Conservation (phyloP, 2,888 invertebrate genomes). For the Cynaeus angustus region DNA sequence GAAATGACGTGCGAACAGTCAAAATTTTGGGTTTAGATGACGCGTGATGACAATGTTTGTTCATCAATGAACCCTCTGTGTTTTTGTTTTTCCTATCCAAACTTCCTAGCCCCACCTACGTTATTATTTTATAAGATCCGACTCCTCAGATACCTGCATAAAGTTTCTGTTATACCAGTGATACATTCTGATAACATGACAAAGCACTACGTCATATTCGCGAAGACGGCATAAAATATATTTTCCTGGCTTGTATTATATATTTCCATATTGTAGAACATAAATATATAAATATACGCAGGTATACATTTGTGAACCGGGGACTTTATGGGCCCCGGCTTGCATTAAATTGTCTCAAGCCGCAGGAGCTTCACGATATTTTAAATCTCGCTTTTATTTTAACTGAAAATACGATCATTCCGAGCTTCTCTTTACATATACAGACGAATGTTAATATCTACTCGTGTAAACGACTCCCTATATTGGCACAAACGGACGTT, state of each 20-base stretch:
- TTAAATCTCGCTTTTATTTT: conserved; percentile 66
- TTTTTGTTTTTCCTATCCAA: no score
- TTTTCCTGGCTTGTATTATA: conserved; percentile 66
- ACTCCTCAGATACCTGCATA: conserved; percentile 48
- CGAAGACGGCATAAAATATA: conserved; percentile 61
- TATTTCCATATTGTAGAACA: conserved; percentile 70
- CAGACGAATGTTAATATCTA: conserved; percentile 62
- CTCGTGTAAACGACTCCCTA: conserved; percentile 64
- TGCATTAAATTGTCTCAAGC: conserved; percentile 68
- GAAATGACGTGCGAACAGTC: no score
- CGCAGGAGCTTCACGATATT: conserved; percentile 61
- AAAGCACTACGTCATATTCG: conserved; percentile 64
- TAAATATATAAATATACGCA: conserved; percentile 70
- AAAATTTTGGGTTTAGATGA: no score
- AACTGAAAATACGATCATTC: conserved; percentile 63
- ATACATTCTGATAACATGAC: conserved; percentile 63
- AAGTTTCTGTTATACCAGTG: conserved; percentile 51
- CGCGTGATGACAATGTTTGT: no score
- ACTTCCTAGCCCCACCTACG: conserved; percentile 2
- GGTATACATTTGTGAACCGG: conserved; percentile 67
- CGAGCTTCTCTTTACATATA: conserved; percentile 53
- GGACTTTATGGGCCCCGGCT: conserved; percentile 67
- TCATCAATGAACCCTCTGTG: no score
- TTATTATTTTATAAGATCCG: conserved; percentile 41
- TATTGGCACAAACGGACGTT: conserved; percentile 56